These are phyloP conservation scores for Chamaetylas fuelleborni DNA, from an alignment of 2,113 vertebrate genomes.

Conservation along the genomic window DNA sequence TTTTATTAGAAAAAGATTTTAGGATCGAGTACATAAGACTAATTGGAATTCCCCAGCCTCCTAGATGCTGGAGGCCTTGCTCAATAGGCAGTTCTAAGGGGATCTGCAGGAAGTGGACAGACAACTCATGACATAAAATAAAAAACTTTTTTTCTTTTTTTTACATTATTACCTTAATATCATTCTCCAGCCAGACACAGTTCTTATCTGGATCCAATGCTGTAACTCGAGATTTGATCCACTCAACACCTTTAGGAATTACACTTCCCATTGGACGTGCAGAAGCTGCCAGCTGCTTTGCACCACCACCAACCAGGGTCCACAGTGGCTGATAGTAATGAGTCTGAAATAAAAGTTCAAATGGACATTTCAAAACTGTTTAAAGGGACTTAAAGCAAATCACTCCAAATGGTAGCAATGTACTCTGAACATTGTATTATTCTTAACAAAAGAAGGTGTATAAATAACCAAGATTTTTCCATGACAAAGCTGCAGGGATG, in stretches of 20 bases:
- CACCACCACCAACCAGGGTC: constrained; percentile 94
- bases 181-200: constrained; percentile 79
- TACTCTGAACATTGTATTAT: not conserved
- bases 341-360: constrained; percentile 67
- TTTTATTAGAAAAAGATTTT: not conserved
- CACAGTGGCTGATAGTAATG: constrained; percentile 97
- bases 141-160: not conserved
- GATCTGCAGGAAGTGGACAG: not conserved
- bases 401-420: not conserved
- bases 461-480: not conserved
- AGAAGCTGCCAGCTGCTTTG: constrained; percentile 81
- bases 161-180: constrained; percentile 74
- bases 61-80: not conserved
- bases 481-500: not conserved
- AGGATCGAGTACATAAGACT: not conserved
- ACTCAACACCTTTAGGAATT: constrained; percentile 87
- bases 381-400: not conserved
- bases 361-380: not conserved
- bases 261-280: constrained; percentile 80
- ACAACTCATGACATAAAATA: not conserved
- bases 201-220: constrained; percentile 87
- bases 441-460: not conserved
- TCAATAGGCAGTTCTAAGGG: not conserved
- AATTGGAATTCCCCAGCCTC: not conserved
- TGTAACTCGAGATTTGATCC: constrained; percentile 86